Percentiles rank a stretch among this genome's conserved stretches.
These are phyloP conservation scores for Phocoena sinus DNA, from an alignment of 2,113 vertebrate genomes.

Conservation along the genomic window DNA sequence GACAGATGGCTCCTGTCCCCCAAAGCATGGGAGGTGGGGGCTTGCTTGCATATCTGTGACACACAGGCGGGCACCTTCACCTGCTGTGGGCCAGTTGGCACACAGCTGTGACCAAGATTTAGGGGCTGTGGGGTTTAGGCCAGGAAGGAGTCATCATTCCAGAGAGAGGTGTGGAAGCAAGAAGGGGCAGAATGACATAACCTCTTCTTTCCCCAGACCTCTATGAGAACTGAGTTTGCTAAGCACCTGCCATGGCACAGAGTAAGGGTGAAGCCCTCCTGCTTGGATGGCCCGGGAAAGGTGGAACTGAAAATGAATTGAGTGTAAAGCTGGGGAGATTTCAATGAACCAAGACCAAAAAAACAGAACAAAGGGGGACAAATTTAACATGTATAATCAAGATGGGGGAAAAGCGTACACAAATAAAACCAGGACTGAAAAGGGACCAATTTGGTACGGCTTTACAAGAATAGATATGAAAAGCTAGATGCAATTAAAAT, in stretches of 20 bases:
- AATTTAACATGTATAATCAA: neutral
- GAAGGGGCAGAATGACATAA: slow-evolving; percentile 15
- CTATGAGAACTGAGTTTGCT: neutral
- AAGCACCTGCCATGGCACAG: neutral
- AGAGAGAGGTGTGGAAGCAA: neutral
- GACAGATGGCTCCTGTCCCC: neutral
- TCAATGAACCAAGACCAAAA: neutral
- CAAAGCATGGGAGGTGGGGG: neutral
- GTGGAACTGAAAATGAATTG: neutral
- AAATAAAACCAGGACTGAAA: neutral
- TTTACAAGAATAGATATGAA: neutral
- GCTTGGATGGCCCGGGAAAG: neutral
- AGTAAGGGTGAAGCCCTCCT: neutral
- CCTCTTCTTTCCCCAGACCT: neutral
- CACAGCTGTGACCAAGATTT: slow-evolving; percentile 49
- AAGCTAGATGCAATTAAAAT: neutral
- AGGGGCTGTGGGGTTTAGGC: neutral
- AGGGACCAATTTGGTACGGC: neutral
- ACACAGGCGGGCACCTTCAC: slow-evolving; percentile 11
- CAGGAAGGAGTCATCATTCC: slow-evolving; percentile 12
- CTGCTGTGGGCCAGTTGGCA: slow-evolving; percentile 27
- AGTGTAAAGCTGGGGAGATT: neutral
- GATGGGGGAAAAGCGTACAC: neutral
- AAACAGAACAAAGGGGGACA: neutral
- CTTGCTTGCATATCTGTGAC: slow-evolving; percentile 22